Evolutionary conservation across 2,113 vertebrate species (phyloP).

Genomic region (Hiodon tergisus): DNA sequence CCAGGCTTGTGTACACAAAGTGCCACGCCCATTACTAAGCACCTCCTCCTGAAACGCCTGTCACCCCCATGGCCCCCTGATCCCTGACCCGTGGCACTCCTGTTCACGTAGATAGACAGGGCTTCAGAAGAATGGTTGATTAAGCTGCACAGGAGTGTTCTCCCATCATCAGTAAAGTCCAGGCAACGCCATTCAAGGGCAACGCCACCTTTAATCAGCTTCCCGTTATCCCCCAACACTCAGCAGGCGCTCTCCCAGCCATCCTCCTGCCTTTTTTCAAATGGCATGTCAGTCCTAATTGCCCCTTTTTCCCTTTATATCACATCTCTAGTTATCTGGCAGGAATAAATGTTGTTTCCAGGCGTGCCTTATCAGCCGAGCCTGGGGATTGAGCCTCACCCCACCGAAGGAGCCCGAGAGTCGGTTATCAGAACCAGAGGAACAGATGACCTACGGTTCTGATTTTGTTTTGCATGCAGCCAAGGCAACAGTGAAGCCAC

Average conservation of each 20-base stretch:
- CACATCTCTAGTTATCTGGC: conserved; percentile 48
- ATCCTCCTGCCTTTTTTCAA: conserved; percentile 25
- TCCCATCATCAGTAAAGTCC: neutral
- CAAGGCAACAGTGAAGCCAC: too few species aligned
- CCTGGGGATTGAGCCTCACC: conserved; percentile 15
- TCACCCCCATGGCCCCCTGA: too few species aligned
- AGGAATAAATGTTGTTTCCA: conserved; percentile 32
- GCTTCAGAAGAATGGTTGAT: neutral
- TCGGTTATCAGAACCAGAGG: too few species aligned
- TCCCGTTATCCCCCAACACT: conserved; percentile 39
- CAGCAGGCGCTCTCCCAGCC: conserved; percentile 28
- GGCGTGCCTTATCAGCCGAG: conserved; percentile 34
- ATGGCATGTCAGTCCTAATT: conserved; percentile 43
- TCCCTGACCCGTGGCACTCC: too few species aligned
- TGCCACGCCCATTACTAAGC: too few species aligned
- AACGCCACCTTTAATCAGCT: conserved; percentile 26
- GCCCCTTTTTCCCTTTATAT: conserved; percentile 45
- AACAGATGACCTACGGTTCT: too few species aligned
- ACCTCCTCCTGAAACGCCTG: too few species aligned
- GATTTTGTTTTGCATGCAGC: too few species aligned
- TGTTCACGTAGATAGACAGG: neutral
- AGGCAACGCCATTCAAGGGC: neutral
- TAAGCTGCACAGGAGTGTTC: neutral
- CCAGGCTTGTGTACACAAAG: too few species aligned
- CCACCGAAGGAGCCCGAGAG: too few species aligned